Base-by-base conservation (phyloP, 2,113 vertebrate species). In the Piaya cayana region DNA sequence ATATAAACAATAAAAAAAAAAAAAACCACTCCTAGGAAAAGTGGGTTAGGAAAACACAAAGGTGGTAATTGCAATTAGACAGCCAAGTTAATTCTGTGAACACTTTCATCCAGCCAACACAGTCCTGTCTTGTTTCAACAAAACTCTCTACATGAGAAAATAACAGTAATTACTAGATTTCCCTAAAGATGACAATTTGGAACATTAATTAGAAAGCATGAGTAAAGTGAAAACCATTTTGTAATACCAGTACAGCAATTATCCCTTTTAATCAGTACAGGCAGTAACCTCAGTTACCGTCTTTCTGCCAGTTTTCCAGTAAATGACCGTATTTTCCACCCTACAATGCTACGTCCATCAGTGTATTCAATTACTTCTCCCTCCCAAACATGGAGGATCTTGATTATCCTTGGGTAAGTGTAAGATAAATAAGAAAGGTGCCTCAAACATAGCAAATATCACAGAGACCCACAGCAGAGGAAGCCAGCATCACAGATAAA, bases 151-250 rank as follows among this genome's bases (percentile, higher is more conserved):
- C 32, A 60, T 23, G 14, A 71, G 49, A 75, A 86, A 81, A 84
- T 56, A 59, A 78, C 52, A 56, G 72, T 64, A 71, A 88, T 89
- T 88, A 84, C 19, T 13, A 52, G 34, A 64, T 79, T 78, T 93
- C 60, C 81, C 69, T 82, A 47, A 78, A 60, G 69, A 63, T 64
- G 12, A 72, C 21, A 56, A 60, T 68, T 89, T 94, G 29, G 81
- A 95, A 63, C 52, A 86, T 92, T 92, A 93, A 94, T 69, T 83
- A 95, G 55, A 91, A 92, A 94, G 67, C 37, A 53, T 55, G 45
- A 81, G 63, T 80, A 63, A 95, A 97, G 64, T 59, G 56, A 95
- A 81, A 84, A 76, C 29, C n/a, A 72, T 52, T 96, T 96, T 82
- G 81, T 77, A 96, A 29, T 52, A n/a, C 23, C 29, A 36, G 32